A percentile compares a stretch with the other conserved stretches of the same genome.
Conservation (phyloP, 2,888 invertebrate species). For the Dilophus febrilis region DNA sequence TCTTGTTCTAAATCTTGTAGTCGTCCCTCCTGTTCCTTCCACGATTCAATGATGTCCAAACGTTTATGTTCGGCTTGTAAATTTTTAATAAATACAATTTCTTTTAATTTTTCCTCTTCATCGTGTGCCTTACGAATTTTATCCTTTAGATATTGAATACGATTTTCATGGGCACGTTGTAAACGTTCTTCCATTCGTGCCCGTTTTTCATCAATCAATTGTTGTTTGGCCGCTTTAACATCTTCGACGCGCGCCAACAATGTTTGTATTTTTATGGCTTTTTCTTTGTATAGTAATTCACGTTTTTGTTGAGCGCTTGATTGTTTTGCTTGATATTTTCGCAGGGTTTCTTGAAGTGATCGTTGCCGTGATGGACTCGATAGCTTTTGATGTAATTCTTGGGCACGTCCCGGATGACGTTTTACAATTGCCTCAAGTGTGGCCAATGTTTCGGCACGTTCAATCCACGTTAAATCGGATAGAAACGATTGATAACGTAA, state of each 20-base stretch:
- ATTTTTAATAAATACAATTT: conserved; percentile 95
- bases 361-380: conserved; percentile 79
- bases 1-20: conserved; percentile 73
- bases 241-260: conserved; percentile 72
- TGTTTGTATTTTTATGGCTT: conserved; percentile 69
- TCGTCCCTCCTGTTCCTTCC: conserved; percentile 55
- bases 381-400: conserved; percentile 79
- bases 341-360: conserved; percentile 65
- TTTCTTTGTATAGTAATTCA: conserved; percentile 63
- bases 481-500: conserved; percentile 51
- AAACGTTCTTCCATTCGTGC: conserved; percentile 54
- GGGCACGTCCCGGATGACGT: conserved; percentile 80
- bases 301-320: conserved; percentile 79
- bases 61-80: conserved; percentile 87
- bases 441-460: conserved; percentile 63
- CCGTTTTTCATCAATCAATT: conserved; percentile 67
- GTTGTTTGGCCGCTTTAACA: conserved; percentile 67
- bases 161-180: conserved; percentile 80
- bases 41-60: conserved; percentile 74
- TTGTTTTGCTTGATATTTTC: conserved; percentile 74
- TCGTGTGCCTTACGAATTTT: conserved; percentile 92
- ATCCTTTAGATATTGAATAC: conserved; percentile 59
- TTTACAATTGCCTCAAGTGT: conserved; percentile 62
- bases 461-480: conserved; percentile 69
- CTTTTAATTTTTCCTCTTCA: conserved; percentile 89